Evolutionary conservation across 2,888 invertebrate species (phyloP), one percentile per base, ranked within the genome.

Genomic region (Cryptocheilus praepositus): DNA sequence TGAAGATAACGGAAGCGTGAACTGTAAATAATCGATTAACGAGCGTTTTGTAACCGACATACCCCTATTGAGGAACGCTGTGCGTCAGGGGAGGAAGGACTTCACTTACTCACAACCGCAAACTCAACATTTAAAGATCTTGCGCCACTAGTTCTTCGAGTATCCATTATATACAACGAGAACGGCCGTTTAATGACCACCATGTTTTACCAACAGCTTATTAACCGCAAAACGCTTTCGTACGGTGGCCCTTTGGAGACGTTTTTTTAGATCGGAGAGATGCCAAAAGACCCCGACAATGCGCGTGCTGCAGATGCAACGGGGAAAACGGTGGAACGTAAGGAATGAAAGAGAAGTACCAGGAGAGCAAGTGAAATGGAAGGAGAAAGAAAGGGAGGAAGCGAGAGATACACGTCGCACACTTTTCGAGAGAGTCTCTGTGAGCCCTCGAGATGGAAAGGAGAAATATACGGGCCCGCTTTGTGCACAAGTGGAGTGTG

Each of bases 401-500:
- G 57, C 61, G 45, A 21, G 22, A 69, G 69, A 56, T 64, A 54
- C 60, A 67, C 73, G 73, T 71, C 74, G 69, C 77, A 80, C 79
- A 72, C 74, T 76, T 78, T 72, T 76, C 67, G 59, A 64, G 70
- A 72, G 72, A 72, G 71, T 66, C 77, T 79, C 69, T 65, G 70
- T 69, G 76, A 78, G 79, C 80, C 65, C 81, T 81, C 73, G 70
- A 79, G 69, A 57, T 70, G 77, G 77, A 76, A 82, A 79, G 80
- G 76, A 79, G 80, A 82, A 85, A 85, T 82, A 86, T 86, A 85
- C 86, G 86, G 86, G 86, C 70, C 76, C 79, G 78, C 82, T 84
- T 85, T 81, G 80, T 77, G 76, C 71, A 77, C 70, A 67, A 80
- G 80, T 82, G 81, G 81, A 80, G 80, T 77, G 77, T 73, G 82